Base-by-base conservation (phyloP, 1,140 invertebrate genomes). In the Lineus longissimus region DNA sequence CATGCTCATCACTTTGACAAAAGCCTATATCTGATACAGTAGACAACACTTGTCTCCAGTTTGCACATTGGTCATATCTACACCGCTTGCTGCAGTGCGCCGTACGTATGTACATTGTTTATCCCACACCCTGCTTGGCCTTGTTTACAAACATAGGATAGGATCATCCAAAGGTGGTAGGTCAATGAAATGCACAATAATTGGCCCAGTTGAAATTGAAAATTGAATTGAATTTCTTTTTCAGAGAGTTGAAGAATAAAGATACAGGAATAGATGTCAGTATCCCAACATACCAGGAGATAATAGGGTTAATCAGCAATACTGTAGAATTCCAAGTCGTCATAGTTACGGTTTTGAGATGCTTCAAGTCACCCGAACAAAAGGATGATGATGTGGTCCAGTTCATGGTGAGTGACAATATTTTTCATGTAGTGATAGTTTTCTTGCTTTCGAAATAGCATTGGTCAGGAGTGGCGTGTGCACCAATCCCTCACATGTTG, bases 371-470 rank as follows among this genome's bases (percentile, higher is more conserved):
- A 1, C 69, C 74, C 19, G 73, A 74, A 63, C 76, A 77, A 54
- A 76, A 73, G 56, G 69, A 75, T 40, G 65, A 68, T 11, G 76
- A 77, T 63, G 67, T 72, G 59, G 76, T 77, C 11, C 76, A 77
- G 59, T 76, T 73, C 58, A 73, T 69, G 59, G 76, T 76, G 60
- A 67, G 73, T 67, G n/a, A n/a, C n/a, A n/a, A n/a, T n/a, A n/a
- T n/a, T n/a, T n/a, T n/a, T n/a, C n/a, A 47, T 29, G n/a, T n/a
- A 51, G 25, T 23, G 47, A 19, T 19, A 43, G 40, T 43, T 19
- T 13, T 43, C 40, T 43, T 43, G 11, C 19, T 19, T 43, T 11
- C 11, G 19, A 43, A 43, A 19, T 13, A 43, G 11, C 19, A 43
- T 11, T 43, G 40, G 40, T 43, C 11, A 11, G 19, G 40, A 43